Evolutionary conservation across 2,888 invertebrate genomes (phyloP).

Genomic region (Hedya salicella): DNA sequence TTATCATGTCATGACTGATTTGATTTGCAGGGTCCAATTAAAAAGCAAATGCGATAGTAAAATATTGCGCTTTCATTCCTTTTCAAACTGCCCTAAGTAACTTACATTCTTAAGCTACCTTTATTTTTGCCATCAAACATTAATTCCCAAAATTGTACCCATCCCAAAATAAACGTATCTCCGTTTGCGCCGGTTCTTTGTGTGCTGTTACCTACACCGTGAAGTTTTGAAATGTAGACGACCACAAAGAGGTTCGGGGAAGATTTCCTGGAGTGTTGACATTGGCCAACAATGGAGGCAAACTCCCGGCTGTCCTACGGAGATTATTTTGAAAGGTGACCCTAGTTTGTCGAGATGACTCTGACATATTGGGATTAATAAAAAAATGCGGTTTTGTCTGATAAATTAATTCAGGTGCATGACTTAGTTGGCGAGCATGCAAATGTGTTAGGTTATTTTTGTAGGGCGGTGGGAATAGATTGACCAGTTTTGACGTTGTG

Average conservation of each 20-base stretch:
- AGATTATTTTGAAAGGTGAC: slow-evolving; percentile 74
- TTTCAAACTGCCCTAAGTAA: too few species aligned
- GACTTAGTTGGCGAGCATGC: slow-evolving; percentile 23
- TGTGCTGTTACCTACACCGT: slow-evolving; percentile 58
- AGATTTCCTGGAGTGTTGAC: slow-evolving; percentile 75
- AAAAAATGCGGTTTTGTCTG: slow-evolving; percentile 52
- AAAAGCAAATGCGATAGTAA: too few species aligned
- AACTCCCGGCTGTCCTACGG: slow-evolving; percentile 67
- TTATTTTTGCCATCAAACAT: background rate
- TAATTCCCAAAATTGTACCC: slow-evolving; percentile 16
- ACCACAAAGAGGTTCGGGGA: slow-evolving; percentile 75
- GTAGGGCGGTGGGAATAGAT: background rate
- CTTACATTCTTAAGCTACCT: too few species aligned
- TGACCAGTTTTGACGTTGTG: background rate
- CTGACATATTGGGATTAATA: slow-evolving; percentile 56
- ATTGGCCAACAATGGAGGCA: slow-evolving; percentile 73
- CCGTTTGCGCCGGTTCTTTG: slow-evolving; percentile 29
- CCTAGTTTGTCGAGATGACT: slow-evolving; percentile 76
- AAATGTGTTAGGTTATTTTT: slow-evolving; percentile 18
- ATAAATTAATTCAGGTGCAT: slow-evolving; percentile 49
- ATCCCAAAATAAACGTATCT: slow-evolving; percentile 29
- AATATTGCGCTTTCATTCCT: too few species aligned
- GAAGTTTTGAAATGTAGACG: slow-evolving; percentile 75
- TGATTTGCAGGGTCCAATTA: too few species aligned
- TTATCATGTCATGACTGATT: too few species aligned